These are phyloP conservation scores for Tanaodytes sp. DNA, from an alignment of 2,888 invertebrate genomes.

Conservation along the genomic window DNA sequence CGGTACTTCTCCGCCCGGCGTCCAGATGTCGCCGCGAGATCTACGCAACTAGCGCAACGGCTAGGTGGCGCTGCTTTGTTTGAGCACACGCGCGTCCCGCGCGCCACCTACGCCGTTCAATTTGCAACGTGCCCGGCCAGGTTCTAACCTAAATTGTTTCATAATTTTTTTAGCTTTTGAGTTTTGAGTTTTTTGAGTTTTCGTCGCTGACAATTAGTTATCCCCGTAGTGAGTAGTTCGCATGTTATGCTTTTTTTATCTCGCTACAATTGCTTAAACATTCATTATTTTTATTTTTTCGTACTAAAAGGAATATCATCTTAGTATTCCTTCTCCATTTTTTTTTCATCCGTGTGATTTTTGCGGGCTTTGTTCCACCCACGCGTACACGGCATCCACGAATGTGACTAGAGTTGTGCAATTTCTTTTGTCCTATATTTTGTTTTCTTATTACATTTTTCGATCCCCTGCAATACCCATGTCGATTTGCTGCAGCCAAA, in stretches of 20 bases:
- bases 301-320: slow-evolving; percentile 47
- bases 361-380: not conserved
- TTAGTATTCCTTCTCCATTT: slow-evolving; percentile 32
- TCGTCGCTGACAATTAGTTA: no score
- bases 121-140: slow-evolving; percentile 32
- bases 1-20: not conserved
- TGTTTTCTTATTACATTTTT: no score
- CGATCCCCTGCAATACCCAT: not conserved
- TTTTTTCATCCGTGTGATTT: not conserved
- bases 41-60: no score
- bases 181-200: slow-evolving; percentile 14
- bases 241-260: no score
- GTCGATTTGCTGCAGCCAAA: slow-evolving; percentile 28
- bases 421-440: no score
- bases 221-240: no score
- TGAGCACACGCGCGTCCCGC: no score
- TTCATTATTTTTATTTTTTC: slow-evolving; percentile 35
- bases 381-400: slow-evolving; percentile 1
- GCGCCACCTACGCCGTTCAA: not conserved
- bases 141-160: slow-evolving; percentile 3
- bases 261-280: no score
- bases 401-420: slow-evolving; percentile 41
- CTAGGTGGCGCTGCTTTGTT: no score
- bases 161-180: slow-evolving; percentile 11
- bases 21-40: no score